A percentile compares a stretch with the other conserved stretches of the same genome.
Conservation (phyloP, 2,888 invertebrate genomes). For the Omphaloscelis lunosa region DNA sequence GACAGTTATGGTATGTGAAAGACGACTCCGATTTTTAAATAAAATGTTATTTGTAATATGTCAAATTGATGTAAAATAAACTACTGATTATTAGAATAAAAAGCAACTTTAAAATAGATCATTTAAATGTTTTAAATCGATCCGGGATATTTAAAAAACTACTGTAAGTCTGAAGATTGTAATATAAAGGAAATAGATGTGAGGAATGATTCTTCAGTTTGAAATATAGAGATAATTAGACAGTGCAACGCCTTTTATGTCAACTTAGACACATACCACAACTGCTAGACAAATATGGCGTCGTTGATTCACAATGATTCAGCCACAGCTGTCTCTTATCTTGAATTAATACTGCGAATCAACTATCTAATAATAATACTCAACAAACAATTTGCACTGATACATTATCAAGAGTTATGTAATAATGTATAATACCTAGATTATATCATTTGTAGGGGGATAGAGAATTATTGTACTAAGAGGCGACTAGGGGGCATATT, state of each 20-base stretch:
- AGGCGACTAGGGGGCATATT: not conserved
- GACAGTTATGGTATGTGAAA: too few relatives aligned
- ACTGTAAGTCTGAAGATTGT: too few relatives aligned
- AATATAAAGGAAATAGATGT: too few relatives aligned
- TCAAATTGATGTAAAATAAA: too few relatives aligned
- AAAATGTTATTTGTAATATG: too few relatives aligned
- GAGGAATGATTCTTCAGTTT: too few relatives aligned
- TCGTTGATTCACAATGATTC: slow-evolving; percentile 44
- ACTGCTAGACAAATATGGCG: slow-evolving; percentile 22
- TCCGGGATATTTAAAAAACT: too few relatives aligned
- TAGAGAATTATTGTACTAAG: not conserved
- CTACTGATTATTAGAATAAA: too few relatives aligned
- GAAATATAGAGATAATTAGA: too few relatives aligned
- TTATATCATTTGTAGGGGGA: not conserved
- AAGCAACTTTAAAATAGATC: too few relatives aligned
- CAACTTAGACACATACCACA: not conserved
- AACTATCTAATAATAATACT: slow-evolving; percentile 27
- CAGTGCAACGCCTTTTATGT: not conserved
- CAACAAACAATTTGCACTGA: slow-evolving; percentile 26
- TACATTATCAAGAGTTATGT: slow-evolving; percentile 33
- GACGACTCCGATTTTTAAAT: too few relatives aligned
- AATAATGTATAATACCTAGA: slow-evolving; percentile 11
- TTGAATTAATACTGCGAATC: slow-evolving; percentile 42
- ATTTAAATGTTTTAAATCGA: too few relatives aligned
- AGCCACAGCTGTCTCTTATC: slow-evolving; percentile 61